A percentile compares a stretch with the other conserved stretches of the same genome.
Conservation (phyloP, 1,140 invertebrate species). For the Drosophila sulfurigaster region DNA sequence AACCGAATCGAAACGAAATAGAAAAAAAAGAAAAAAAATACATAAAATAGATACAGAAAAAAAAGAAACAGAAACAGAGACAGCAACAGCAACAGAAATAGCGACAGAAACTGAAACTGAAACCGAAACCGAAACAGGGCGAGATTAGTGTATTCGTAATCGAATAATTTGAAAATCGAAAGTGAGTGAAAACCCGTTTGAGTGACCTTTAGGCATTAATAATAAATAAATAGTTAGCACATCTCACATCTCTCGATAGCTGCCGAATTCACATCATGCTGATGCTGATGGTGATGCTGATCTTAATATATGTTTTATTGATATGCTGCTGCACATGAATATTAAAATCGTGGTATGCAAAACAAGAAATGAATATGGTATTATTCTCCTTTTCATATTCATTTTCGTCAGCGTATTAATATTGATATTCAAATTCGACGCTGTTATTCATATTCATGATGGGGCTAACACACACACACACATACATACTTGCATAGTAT, state of each 20-base stretch:
- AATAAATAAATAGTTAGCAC: slow-evolving; percentile 79
- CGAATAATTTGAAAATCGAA: slow-evolving; percentile 73
- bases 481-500: neutral
- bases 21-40: slow-evolving; percentile 1
- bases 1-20: slow-evolving; percentile 9
- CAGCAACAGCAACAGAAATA: too few relatives aligned
- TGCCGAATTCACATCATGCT: neutral
- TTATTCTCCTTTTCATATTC: slow-evolving; percentile 8
- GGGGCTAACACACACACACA: neutral
- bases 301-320: slow-evolving; percentile 13
- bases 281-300: neutral
- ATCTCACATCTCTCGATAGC: slow-evolving; percentile 69
- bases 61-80: slow-evolving; percentile 9
- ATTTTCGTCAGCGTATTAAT: neutral
- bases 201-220: slow-evolving; percentile 80
- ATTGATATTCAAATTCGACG: slow-evolving; percentile 11
- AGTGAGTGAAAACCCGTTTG: slow-evolving; percentile 73
- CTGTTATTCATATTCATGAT: slow-evolving; percentile 12
- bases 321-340: slow-evolving; percentile 3
- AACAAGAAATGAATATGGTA: neutral
- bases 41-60: slow-evolving; percentile 22
- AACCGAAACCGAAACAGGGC: slow-evolving; percentile 23
- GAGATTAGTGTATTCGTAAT: slow-evolving; percentile 61
- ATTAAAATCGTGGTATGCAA: slow-evolving; percentile 12
- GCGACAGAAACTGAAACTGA: slow-evolving; percentile 1